Percentiles rank a stretch among this genome's conserved stretches.
phyloP scores from a whole-genome alignment of 2,888 invertebrate species.

The Polylopha cassiicola region DNA sequence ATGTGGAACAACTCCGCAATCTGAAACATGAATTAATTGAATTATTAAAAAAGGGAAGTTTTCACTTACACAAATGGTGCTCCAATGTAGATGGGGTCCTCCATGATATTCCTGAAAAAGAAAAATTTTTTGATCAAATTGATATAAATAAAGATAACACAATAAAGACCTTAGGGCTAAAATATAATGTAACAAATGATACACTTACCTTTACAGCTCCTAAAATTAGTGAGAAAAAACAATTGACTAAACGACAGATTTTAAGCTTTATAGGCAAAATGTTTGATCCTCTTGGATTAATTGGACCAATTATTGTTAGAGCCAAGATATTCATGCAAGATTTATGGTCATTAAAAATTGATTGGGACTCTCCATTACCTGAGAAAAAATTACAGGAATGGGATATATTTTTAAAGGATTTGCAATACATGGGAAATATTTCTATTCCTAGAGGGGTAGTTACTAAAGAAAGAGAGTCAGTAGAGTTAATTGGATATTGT shows the following conservation, averaged over 20 bases:
- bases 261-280: constrained; percentile 10
- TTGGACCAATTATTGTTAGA: constrained; percentile 4
- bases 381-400: background rate
- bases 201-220: background rate
- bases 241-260: constrained; percentile 4
- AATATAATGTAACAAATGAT: background rate
- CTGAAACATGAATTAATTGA: background rate
- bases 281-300: constrained; percentile 9
- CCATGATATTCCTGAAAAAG: background rate
- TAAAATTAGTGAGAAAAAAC: background rate
- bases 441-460: background rate
- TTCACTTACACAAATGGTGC: background rate
- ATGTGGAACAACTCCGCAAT: background rate
- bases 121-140: constrained; percentile 2
- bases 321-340: constrained; percentile 14
- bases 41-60: background rate
- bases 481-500: constrained; percentile 1
- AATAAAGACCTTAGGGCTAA: background rate
- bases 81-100: background rate
- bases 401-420: constrained; percentile 1
- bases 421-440: background rate
- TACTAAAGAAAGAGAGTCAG: background rate
- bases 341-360: constrained; percentile 9
- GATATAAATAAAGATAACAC: background rate
- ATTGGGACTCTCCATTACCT: constrained; percentile 7